Conservation (phyloP, 2,888 invertebrate species). For the Phyllotreta cruciferae region DNA sequence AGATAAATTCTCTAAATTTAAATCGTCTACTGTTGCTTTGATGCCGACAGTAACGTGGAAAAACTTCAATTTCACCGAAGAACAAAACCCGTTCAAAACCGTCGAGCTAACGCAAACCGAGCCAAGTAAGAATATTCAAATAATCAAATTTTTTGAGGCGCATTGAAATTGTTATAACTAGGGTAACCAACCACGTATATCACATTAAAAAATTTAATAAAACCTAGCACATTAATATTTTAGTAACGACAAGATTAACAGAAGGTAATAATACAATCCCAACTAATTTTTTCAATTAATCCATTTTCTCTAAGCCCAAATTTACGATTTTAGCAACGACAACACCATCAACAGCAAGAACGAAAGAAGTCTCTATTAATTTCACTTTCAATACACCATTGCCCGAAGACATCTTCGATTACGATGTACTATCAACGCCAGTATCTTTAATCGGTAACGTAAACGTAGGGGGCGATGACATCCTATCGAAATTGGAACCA, state of each 20-base stretch:
- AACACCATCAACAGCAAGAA: neutral
- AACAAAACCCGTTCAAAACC: neutral
- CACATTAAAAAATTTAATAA: too few relatives aligned
- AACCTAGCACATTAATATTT: too few relatives aligned
- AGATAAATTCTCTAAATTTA: neutral
- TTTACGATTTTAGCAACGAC: conserved; percentile 6
- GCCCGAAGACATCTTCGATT: conserved; percentile 9
- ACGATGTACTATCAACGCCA: conserved; percentile 2
- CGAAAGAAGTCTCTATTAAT: neutral
- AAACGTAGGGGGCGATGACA: neutral
- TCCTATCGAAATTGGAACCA: too few relatives aligned
- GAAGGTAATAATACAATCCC: too few relatives aligned
- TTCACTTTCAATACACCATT: conserved; percentile 3
- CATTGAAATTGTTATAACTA: too few relatives aligned
- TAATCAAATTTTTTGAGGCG: neutral
- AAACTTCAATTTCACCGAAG: conserved; percentile 5
- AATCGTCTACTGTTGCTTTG: neutral
- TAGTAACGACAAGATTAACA: too few relatives aligned
- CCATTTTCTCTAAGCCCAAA: too few relatives aligned
- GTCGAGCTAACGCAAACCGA: neutral
- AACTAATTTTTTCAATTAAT: too few relatives aligned
- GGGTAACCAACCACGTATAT: too few relatives aligned
- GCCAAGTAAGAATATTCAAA: neutral
- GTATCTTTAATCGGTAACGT: conserved; percentile 4
- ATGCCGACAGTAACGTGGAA: conserved; percentile 4